These are phyloP conservation scores for Morpho deidamia DNA, from an alignment of 2,888 invertebrate genomes.

Conservation along the genomic window DNA sequence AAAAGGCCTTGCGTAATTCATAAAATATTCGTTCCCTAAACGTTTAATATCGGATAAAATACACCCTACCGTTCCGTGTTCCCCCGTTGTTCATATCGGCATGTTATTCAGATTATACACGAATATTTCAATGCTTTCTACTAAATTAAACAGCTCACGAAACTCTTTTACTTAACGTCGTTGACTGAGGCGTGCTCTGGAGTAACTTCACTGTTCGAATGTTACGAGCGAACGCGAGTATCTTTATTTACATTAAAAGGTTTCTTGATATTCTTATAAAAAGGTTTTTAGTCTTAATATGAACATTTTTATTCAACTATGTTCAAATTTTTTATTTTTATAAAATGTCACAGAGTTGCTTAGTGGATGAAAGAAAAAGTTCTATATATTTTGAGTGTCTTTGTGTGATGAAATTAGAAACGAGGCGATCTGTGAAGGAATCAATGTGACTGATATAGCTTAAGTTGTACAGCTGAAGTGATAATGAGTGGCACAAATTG, in stretches of 20 bases:
- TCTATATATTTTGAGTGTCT: no score
- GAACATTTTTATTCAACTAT: neutral
- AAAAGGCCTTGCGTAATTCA: conserved; percentile 64
- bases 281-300: no score
- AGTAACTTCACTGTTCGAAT: conserved; percentile 28
- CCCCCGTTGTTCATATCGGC: conserved; percentile 78
- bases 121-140: conserved; percentile 79
- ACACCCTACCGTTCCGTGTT: conserved; percentile 61
- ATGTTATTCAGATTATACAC: conserved; percentile 79
- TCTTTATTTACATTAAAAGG: conserved; percentile 18
- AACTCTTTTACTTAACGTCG: conserved; percentile 70
- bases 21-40: conserved; percentile 72
- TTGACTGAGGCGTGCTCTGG: conserved; percentile 40
- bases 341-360: neutral
- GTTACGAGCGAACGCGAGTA: conserved; percentile 35
- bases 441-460: no score
- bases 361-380: no score
- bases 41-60: conserved; percentile 78
- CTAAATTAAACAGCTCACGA: conserved; percentile 73
- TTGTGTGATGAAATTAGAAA: no score
- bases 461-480: no score
- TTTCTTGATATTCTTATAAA: conserved; percentile 13
- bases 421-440: no score
- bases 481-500: no score
- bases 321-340: neutral